A percentile compares a stretch with the other conserved stretches of the same genome.
phyloP scores from a whole-genome alignment of 1,140 invertebrate species.

The Caligus rogercresseyi region DNA sequence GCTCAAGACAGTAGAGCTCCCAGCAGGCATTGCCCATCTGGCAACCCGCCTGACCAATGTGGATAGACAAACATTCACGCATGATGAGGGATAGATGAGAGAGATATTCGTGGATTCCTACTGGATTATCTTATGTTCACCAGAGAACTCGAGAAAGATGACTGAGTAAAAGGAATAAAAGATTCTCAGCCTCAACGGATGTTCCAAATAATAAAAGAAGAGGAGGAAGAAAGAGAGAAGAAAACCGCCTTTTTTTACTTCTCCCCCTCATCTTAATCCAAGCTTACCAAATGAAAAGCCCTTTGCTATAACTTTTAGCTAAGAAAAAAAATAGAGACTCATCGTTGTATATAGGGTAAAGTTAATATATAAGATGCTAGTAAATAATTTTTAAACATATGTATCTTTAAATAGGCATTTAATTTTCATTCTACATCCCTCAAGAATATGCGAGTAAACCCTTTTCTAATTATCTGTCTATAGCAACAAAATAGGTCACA shows the following conservation, averaged over 20 bases:
- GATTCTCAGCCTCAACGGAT: not conserved
- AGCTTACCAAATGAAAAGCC: no score
- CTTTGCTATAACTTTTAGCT: not conserved
- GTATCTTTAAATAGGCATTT: no score
- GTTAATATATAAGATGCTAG: no score
- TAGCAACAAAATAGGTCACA: no score
- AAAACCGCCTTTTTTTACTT: not conserved
- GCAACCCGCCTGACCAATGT: constrained; percentile 70
- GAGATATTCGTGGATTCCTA: no score
- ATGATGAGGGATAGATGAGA: not conserved
- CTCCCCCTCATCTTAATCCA: no score
- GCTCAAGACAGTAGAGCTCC: constrained; percentile 70
- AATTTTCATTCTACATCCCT: no score
- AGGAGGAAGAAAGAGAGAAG: not conserved
- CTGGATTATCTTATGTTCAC: not conserved
- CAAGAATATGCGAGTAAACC: no score
- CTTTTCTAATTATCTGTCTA: no score
- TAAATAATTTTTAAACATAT: no score
- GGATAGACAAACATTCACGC: constrained; percentile 61
- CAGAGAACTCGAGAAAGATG: not conserved
- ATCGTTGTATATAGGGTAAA: no score
- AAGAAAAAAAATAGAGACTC: not conserved
- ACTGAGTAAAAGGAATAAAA: no score
- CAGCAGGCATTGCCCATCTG: constrained; percentile 64
- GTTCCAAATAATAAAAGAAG: not conserved